Percentiles rank a stretch among this genome's conserved stretches.
Evolutionary conservation across 1,140 invertebrate genomes (phyloP).

Genomic region (Pygmarrhopalites habei): DNA sequence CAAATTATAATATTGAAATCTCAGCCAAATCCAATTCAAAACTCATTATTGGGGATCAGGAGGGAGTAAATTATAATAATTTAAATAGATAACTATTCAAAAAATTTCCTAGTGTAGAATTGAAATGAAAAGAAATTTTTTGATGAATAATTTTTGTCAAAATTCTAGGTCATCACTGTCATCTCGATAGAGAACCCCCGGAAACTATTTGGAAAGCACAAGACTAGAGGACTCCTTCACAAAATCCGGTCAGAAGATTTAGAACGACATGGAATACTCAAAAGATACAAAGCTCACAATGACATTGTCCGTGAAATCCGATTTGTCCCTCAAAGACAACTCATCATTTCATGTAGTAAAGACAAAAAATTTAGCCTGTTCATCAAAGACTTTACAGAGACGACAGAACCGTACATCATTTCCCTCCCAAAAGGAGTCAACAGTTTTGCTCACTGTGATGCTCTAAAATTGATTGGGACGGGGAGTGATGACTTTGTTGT

Average conservation of each 20-base stretch:
- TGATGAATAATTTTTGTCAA: too few relatives aligned
- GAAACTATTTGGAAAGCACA: conserved; percentile 19
- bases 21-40: conserved; percentile 1
- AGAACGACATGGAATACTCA: neutral
- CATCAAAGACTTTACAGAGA: conserved; percentile 25
- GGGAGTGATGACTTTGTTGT: conserved; percentile 34
- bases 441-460: conserved; percentile 21
- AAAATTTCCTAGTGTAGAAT: too few relatives aligned
- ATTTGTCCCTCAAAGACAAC: conserved; percentile 21
- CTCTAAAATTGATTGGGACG: conserved; percentile 32
- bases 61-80: too few relatives aligned
- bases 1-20: conserved; percentile 10
- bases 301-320: conserved; percentile 22
- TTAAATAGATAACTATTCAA: too few relatives aligned
- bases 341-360: conserved; percentile 22
- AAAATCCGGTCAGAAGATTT: conserved; percentile 19
- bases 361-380: conserved; percentile 34
- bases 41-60: conserved; percentile 27
- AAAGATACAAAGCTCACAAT: conserved; percentile 26
- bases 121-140: too few relatives aligned
- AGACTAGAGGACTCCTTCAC: conserved; percentile 27
- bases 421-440: conserved; percentile 32
- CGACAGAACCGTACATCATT: conserved; percentile 25
- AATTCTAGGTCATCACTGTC: conserved; percentile 27
- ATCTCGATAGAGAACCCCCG: conserved; percentile 23